Evolutionary conservation across 1,140 invertebrate species (phyloP), one percentile per base, ranked within the genome.

Genomic region (Pseudomyrmex dendroicus): DNA sequence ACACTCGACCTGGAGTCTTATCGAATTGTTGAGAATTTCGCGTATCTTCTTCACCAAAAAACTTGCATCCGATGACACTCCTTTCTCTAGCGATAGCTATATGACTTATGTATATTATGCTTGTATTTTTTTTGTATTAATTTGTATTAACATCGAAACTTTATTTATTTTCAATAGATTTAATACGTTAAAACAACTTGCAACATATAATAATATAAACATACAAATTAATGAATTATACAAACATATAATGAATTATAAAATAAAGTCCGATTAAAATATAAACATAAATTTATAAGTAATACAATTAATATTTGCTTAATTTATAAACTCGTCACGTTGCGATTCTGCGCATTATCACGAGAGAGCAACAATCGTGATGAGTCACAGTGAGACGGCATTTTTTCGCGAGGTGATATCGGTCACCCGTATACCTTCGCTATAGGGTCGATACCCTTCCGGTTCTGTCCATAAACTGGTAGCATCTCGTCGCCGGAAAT

Each of bases 401-500:
- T 74, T 70, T 80, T 78, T 80, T 80, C 35, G 76, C 22, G 1
- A 72, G 50, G 20, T 44, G 64, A 80, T 70, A 80, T 80, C 66
- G 76, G 66, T 68, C 73, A 76, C 9, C 64, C 22, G 64, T 57
- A 35, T 35, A 48, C 54, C 52, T 56, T 44, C 22, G 20, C 66
- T 17, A 52, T 35, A 80, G 66, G 67, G 66, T 83, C 70, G 80
- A 82, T 82, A 73, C n/a, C 61, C 62, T 64, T 82, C 74, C 78
- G 67, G 85, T 84, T 56, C 48, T 82, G 78, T 63, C 48, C 50
- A 50, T 63, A 62, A 82, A 82, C 78, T 72, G 70, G 70, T 73
- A 76, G 72, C 73, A 83, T 74, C 35, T 35, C 82, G 72, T 76
- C 62, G 62, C 83, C 83, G 83, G 82, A 84, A 84, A 84, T 84